A percentile compares a stretch with the other conserved stretches of the same genome.
These are phyloP conservation scores for Poeciliopsis presidionis DNA, from an alignment of 2,797 vertebrate genomes.

Conservation along the genomic window DNA sequence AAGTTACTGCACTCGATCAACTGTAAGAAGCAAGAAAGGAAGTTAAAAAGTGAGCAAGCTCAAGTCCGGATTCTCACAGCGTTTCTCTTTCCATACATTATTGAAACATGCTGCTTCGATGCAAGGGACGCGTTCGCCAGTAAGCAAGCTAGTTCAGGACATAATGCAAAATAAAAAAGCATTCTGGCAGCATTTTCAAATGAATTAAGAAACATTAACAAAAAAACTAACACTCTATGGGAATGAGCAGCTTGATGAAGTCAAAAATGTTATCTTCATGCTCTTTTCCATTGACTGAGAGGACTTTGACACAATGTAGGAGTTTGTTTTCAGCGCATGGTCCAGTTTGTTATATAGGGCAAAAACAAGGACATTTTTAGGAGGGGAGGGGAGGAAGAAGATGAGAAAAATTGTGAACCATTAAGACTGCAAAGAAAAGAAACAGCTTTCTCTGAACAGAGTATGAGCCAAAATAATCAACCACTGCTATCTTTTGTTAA, in stretches of 20 bases:
- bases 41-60: not conserved
- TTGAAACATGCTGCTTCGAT: slow-evolving; percentile 20
- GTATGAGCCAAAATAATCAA: slow-evolving; percentile 54
- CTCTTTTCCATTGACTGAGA: slow-evolving; percentile 16
- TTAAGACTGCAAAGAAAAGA: slow-evolving; percentile 27
- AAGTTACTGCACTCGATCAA: slow-evolving; percentile 11
- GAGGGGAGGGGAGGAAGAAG: slow-evolving; percentile 8
- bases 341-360: slow-evolving; percentile 65
- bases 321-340: slow-evolving; percentile 49
- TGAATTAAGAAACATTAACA: slow-evolving; percentile 4
- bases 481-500: slow-evolving; percentile 51
- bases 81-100: slow-evolving; percentile 16
- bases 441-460: slow-evolving; percentile 59
- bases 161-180: slow-evolving; percentile 39
- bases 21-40: not conserved
- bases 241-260: slow-evolving; percentile 12
- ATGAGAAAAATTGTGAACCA: not conserved
- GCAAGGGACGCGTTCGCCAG: slow-evolving; percentile 8
- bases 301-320: slow-evolving; percentile 33
- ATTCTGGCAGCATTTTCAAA: slow-evolving; percentile 24
- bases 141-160: slow-evolving; percentile 35
- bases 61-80: not conserved
- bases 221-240: slow-evolving; percentile 19
- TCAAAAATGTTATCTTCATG: slow-evolving; percentile 14
- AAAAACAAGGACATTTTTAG: slow-evolving; percentile 60